Evolutionary conservation across 2,888 invertebrate genomes (phyloP), one percentile per base, ranked within the genome.

Genomic region (Mycogona germanica): DNA sequence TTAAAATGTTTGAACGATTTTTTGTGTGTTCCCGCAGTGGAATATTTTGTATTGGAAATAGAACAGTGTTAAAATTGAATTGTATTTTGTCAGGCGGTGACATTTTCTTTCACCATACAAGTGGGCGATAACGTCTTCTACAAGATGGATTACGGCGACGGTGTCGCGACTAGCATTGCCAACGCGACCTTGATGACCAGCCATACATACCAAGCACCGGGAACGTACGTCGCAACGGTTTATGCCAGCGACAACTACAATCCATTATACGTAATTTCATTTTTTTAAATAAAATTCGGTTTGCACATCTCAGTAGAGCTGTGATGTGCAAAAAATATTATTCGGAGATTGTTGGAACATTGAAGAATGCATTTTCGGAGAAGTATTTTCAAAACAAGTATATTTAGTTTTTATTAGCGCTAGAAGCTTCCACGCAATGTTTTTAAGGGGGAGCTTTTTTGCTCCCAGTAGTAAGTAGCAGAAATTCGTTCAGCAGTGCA

Each of bases 211-310:
- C 40, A 25, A 9, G 19, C 41, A 14, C 53, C 47, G 5, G 53
- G 53, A 28, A 6, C 6, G 5, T 53, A 53, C 32, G 21, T 7
- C 29, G 47, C 41, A 17, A 48, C 53, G 19, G 28, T 53, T 21
- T 49, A 53, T 35, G 53, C 48, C 38, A 53, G 53, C 41, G 48
- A 48, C 40, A 40, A 30, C 32, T 53, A 40, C 40, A 47, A 53
- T 14, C 53, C 53, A 1, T 29, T 38, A 38, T 23, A 42, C 17
- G 42, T 47, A 42, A 50, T 45, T 19, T 21, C 14, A n/a, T n/a
- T n/a, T n/a, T n/a, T n/a, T n/a, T n/a, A n/a, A n/a, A n/a, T n/a
- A n/a, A n/a, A n/a, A n/a, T n/a, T n/a, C n/a, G n/a, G n/a, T n/a
- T n/a, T n/a, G n/a, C n/a, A n/a, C n/a, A n/a, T n/a, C n/a, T n/a